Evolutionary conservation across 2,888 invertebrate species (phyloP), one percentile per base, ranked within the genome.

Genomic region (Ctena decussata): DNA sequence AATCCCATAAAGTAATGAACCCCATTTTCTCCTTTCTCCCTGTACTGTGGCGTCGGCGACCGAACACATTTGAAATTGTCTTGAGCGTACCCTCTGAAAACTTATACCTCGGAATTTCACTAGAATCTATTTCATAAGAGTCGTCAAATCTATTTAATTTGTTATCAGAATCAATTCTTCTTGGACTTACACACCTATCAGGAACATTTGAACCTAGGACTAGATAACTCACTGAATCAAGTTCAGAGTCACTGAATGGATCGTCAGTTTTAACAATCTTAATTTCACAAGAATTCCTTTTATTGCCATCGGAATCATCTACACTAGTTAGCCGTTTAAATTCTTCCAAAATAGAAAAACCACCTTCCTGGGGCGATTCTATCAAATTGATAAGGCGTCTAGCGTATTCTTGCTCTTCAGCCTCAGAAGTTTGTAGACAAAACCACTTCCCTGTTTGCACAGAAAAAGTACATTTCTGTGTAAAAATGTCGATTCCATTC

Each of bases 1-100:
- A 89, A 71, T 89, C 89, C 89, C 89, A 86, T 74, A 89, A 77
- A 3, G 83, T 80, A 8, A 89, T 81, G 70, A 85, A 84, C 0
- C 86, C 86, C 39, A 69, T 44, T 46, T 77, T 84, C 30, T 84
- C 80, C 24, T 83, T 57, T 24, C 32, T 69, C 27, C 70, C 53
- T 21, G 77, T 69, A 21, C 70, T 60, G 11, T 71, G 80, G 2
- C 80, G 41, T 37, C 74, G 81, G 44, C 78, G 57, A 11, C 86
- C 82, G 49, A 86, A 88, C 15, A 86, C 83, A 21, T 72, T 76
- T 24, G 84, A 74, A 0, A 88, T 86, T 1, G 80, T 71, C 65
- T 82, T 85, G 0, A 88, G 65, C 1, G 88, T 88, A 8, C 88
- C 84, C 57, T 82, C 80, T 6, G 88, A 88, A 41, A 88, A 88